Percentiles rank a stretch among this genome's conserved stretches.
Evolutionary conservation across 2,113 vertebrate genomes (phyloP).

Genomic region (Ailurus styani): DNA sequence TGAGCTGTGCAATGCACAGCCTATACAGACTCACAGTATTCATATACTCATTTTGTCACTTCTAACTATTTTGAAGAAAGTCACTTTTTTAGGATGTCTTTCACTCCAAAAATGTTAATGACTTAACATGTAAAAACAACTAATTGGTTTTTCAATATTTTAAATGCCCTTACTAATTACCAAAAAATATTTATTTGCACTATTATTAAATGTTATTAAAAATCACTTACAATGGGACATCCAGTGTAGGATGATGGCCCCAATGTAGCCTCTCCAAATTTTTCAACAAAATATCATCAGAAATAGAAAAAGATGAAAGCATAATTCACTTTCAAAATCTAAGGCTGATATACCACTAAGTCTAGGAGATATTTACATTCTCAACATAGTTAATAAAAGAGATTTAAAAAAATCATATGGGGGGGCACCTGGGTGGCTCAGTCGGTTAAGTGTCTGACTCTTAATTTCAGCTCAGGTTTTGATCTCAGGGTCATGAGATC

Average conservation of each 20-base stretch:
- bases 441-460: background rate
- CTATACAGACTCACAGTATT: background rate
- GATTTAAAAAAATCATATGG: background rate
- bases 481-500: background rate
- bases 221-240: background rate
- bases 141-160: background rate
- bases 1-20: background rate
- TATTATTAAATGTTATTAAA: slow-evolving; percentile 9
- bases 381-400: background rate
- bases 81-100: background rate
- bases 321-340: background rate
- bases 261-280: background rate
- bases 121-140: background rate
- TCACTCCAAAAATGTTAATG: background rate
- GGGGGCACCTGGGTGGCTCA: background rate
- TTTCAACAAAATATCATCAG: background rate
- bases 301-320: background rate
- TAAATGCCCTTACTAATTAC: background rate
- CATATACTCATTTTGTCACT: background rate
- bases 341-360: background rate
- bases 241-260: background rate
- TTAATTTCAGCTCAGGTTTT: background rate
- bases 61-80: background rate
- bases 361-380: background rate
- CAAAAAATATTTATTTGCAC: background rate